A percentile compares a stretch with the other conserved stretches of the same genome.
phyloP scores from a whole-genome alignment of 2,888 invertebrate genomes.

The Halictus ligatus region DNA sequence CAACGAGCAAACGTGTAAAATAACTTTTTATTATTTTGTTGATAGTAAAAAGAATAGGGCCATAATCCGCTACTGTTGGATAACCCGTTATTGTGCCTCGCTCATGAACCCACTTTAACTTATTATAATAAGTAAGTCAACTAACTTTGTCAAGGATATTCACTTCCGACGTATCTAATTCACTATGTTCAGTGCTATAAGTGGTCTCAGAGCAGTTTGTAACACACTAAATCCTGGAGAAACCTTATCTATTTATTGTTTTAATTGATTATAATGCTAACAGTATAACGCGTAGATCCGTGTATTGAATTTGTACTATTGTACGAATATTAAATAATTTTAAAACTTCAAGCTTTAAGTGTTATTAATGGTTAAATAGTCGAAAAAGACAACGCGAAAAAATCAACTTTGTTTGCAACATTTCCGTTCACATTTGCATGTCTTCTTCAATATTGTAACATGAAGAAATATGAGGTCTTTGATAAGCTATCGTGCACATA shows the following conservation, averaged over 20 bases:
- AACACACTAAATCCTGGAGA: background rate
- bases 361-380: constrained; percentile 26
- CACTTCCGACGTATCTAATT: background rate
- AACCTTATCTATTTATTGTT: constrained; percentile 1
- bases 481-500: constrained; percentile 28
- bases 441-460: constrained; percentile 31
- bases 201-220: background rate
- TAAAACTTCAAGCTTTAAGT: constrained; percentile 34
- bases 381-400: background rate
- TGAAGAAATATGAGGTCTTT: constrained; percentile 35
- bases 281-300: too few relatives aligned
- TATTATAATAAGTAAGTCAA: constrained; percentile 22
- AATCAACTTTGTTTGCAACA: constrained; percentile 23
- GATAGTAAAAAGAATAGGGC: background rate
- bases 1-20: background rate
- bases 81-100: background rate
- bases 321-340: background rate
- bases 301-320: background rate
- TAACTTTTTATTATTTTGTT: background rate
- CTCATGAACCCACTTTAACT: constrained; percentile 6
- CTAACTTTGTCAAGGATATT: constrained; percentile 10
- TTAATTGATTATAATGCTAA: background rate
- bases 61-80: background rate
- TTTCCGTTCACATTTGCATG: constrained; percentile 7
- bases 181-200: background rate